Conservation (phyloP, 2,113 vertebrate genomes). For the Raja brachyura region DNA sequence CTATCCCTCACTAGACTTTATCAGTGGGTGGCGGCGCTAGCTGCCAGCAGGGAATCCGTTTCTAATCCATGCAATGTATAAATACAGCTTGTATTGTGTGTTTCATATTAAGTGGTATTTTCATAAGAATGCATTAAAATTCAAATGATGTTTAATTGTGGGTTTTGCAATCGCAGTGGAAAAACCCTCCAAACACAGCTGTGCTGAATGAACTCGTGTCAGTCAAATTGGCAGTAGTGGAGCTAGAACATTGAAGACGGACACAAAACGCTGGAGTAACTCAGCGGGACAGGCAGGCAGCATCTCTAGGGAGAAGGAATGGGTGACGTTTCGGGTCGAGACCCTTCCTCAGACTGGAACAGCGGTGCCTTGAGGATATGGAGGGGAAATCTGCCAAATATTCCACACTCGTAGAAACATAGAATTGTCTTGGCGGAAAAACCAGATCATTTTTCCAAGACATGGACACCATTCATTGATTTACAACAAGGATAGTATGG, state of each 20-base stretch:
- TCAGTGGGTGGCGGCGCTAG: neutral
- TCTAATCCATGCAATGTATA: neutral
- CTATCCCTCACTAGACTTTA: neutral
- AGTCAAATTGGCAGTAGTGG: no score
- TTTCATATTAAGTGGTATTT: neutral
- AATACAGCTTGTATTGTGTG: neutral
- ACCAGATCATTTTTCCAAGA: no score
- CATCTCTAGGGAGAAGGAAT: no score
- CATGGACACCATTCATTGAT: no score
- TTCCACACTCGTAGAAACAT: neutral
- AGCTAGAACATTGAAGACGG: neutral
- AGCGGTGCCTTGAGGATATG: neutral
- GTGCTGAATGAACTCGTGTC: neutral
- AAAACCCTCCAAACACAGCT: neutral
- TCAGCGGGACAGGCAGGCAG: no score
- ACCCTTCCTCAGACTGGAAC: no score
- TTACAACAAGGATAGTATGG: no score
- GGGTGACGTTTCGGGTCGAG: no score
- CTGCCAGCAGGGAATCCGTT: neutral
- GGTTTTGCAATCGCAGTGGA: neutral
- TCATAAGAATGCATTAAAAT: neutral
- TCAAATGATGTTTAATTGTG: neutral
- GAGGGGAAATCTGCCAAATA: neutral
- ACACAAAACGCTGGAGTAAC: no score
- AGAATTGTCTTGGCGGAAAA: no score